A percentile compares a stretch with the other conserved stretches of the same genome.
These are phyloP conservation scores for Dolichotis patagonum DNA, from an alignment of 2,113 vertebrate species.

Conservation along the genomic window DNA sequence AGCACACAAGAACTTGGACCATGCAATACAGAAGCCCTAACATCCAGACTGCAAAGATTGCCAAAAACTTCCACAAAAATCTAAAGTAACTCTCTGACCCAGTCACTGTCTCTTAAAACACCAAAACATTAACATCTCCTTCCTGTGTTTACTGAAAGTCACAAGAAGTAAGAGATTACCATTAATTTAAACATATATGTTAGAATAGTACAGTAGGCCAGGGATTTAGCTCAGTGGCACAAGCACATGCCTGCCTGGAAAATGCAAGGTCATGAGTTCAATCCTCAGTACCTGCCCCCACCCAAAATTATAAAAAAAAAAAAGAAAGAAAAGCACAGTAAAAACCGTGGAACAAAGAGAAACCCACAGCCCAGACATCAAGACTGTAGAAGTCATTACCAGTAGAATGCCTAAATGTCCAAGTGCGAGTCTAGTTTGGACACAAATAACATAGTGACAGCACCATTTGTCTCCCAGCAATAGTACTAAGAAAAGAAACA, in stretches of 20 bases:
- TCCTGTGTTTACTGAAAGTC: not conserved
- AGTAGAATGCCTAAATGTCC: not conserved
- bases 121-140: not conserved
- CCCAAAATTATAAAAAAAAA: too few relatives aligned
- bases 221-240: too few relatives aligned
- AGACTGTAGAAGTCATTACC: not conserved
- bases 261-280: too few relatives aligned
- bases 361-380: not conserved
- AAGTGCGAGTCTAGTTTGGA: not conserved
- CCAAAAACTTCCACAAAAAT: not conserved
- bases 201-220: not conserved
- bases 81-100: not conserved
- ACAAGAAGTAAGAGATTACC: not conserved
- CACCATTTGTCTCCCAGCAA: not conserved
- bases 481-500: not conserved
- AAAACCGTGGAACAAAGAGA: not conserved
- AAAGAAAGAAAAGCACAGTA: not conserved
- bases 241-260: too few relatives aligned
- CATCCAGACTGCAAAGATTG: not conserved
- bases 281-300: too few relatives aligned
- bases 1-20: accelerated
- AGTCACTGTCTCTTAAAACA: not conserved
- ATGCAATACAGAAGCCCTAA: not conserved
- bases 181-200: not conserved
- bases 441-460: not conserved